Percentiles rank a stretch among this genome's conserved stretches.
These are phyloP conservation scores for Eucriotettix oculatus DNA, from an alignment of 2,888 invertebrate species.

Conservation along the genomic window DNA sequence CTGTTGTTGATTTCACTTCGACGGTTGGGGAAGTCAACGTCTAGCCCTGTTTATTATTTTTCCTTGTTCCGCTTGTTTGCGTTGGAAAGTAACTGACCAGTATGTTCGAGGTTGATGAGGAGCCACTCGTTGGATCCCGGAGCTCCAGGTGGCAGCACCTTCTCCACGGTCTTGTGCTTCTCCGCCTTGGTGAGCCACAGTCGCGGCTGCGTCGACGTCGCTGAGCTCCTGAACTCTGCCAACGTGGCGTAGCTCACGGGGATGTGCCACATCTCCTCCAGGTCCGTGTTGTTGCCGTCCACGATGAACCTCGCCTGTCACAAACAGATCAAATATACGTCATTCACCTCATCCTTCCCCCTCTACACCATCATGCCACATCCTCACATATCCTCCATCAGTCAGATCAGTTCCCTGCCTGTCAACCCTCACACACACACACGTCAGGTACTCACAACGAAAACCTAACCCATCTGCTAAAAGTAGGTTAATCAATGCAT, in stretches of 20 bases:
- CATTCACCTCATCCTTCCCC: too few relatives aligned
- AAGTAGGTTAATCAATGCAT: too few relatives aligned
- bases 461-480: too few relatives aligned
- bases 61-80: too few relatives aligned
- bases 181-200: constrained; percentile 33
- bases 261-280: constrained; percentile 44
- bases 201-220: constrained; percentile 38
- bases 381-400: too few relatives aligned
- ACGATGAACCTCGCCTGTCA: background rate
- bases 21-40: too few relatives aligned
- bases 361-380: too few relatives aligned
- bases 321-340: background rate
- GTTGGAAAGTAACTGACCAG: background rate
- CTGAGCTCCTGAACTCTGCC: constrained; percentile 13
- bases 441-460: too few relatives aligned
- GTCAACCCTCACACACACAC: too few relatives aligned
- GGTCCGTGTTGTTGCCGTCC: background rate
- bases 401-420: too few relatives aligned
- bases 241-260: constrained; percentile 55
- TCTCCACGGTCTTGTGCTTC: background rate
- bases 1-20: too few relatives aligned
- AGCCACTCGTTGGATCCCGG: background rate
- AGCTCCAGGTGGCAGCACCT: background rate
- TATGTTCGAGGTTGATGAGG: background rate
- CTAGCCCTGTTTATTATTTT: too few relatives aligned